Conservation (phyloP, 1,140 invertebrate genomes). For the Brachionus angularis region DNA sequence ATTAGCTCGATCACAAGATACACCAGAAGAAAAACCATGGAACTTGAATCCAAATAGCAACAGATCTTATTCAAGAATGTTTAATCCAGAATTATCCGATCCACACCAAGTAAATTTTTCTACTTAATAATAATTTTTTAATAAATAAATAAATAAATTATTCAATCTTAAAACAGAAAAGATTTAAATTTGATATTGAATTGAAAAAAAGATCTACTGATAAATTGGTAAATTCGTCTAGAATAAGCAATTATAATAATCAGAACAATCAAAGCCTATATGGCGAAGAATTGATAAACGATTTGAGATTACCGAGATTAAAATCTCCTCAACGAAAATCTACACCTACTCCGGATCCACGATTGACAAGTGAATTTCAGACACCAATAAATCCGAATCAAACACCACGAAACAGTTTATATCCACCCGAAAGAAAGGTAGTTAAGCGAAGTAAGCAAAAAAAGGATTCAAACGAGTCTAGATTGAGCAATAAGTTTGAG, state of each 20-base stretch:
- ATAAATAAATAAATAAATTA: neutral
- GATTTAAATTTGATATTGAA: constrained; percentile 29
- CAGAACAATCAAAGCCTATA: constrained; percentile 11
- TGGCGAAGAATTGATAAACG: constrained; percentile 36
- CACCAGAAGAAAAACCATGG: constrained; percentile 16
- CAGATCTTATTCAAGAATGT: constrained; percentile 30
- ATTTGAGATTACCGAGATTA: constrained; percentile 21
- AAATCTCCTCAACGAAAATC: constrained; percentile 13
- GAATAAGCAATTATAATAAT: neutral
- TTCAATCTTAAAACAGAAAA: neutral
- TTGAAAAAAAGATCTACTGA: constrained; percentile 14
- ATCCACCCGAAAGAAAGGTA: constrained; percentile 19
- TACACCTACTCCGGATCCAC: constrained; percentile 1
- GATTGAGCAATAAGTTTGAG: constrained; percentile 1
- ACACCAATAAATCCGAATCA: neutral
- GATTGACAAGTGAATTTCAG: constrained; percentile 13
- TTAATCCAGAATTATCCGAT: constrained; percentile 19
- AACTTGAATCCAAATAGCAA: neutral
- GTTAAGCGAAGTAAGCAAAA: constrained; percentile 6
- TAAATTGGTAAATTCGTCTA: neutral
- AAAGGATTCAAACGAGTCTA: constrained; percentile 14
- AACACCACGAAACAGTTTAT: no score
- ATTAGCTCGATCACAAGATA: neutral
- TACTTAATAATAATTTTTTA: neutral
- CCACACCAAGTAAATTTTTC: constrained; percentile 9